phyloP scores from a whole-genome alignment of 2,888 invertebrate genomes.

The Unio delphinus region DNA sequence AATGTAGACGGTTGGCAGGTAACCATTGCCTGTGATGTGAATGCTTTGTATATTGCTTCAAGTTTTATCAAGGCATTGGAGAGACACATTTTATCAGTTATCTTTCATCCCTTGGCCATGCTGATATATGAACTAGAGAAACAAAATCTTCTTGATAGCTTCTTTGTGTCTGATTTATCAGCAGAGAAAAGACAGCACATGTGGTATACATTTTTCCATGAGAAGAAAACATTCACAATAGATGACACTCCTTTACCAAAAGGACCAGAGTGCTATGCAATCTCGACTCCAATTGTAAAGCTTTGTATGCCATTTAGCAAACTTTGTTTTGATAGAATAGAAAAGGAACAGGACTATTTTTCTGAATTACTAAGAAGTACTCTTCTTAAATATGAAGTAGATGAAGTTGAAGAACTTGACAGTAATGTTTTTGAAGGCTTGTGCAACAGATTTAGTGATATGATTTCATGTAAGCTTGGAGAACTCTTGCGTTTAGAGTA shows the following conservation, averaged over 20 bases:
- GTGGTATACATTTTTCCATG: conserved; percentile 14
- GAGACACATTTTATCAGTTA: conserved; percentile 14
- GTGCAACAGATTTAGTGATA: too few species aligned
- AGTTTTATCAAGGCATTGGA: conserved; percentile 31
- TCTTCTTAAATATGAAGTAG: too few species aligned
- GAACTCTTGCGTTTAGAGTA: too few species aligned
- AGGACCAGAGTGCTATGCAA: conserved; percentile 40
- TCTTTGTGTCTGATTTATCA: conserved; percentile 15
- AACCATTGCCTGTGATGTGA: conserved; percentile 26
- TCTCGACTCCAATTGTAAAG: conserved; percentile 12
- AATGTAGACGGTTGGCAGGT: conserved; percentile 19
- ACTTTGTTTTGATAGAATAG: conserved; percentile 19
- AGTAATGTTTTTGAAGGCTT: too few species aligned
- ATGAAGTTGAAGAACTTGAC: too few species aligned
- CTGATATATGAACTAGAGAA: conserved; percentile 26
- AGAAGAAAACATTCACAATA: conserved; percentile 15
- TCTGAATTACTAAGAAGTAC: conserved; percentile 16
- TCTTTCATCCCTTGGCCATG: conserved; percentile 33
- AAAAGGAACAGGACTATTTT: conserved; percentile 29
- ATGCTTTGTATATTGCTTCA: conserved; percentile 20
- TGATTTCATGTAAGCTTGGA: too few species aligned
- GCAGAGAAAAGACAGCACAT: conserved; percentile 5
- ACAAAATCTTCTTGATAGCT: conserved; percentile 19
- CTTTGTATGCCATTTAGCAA: conserved; percentile 33
- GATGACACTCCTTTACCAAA: conserved; percentile 14